Evolutionary conservation across 2,888 invertebrate species (phyloP), one percentile per base, ranked within the genome.

Genomic region (Operophtera brumata): DNA sequence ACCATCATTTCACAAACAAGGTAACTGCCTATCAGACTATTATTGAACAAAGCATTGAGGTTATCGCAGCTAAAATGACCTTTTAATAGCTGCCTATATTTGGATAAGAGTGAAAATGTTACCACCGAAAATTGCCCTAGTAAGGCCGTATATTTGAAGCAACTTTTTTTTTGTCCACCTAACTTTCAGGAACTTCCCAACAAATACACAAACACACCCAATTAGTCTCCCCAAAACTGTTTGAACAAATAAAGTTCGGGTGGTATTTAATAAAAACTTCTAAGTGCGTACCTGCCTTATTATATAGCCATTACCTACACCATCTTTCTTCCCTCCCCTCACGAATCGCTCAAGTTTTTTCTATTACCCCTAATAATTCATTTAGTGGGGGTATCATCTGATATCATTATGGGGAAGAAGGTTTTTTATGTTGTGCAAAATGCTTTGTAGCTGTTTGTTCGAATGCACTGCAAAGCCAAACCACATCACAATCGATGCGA

Each of bases 281-380:
- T 34, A 61, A 65, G 61, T 65, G 56, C 56, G 54, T 65, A 61
- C 62, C 62, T 65, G 61, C 47, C 56, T 62, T 62, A 59, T 65
- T 62, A 65, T 60, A 56, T 54, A 41, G 47, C 57, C 54, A 59
- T 64, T 64, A 65, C 53, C 39, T 53, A 50, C 45, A 44, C 53
- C 51, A 54, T 51, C 40, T 39, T 37, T 53, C 54, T 57, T 54
- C 43, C 47, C 54, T 55, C 60, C 62, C 61, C 57, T 57, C 46
- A 61, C 56, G 50, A 65, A 65, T 59, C 40, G 60, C 55, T 52
- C 49, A 69, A 66, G 64, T 67, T 69, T 67, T 66, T 66, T 65
- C 60, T 65, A 62, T 66, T 67, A 66, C 64, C 63, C 66, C 51
- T 59, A 65, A 69, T 66, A 69, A 62, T 65, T 65, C 65, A 65